A percentile compares a stretch with the other conserved stretches of the same genome.
These are phyloP conservation scores for Cliona cf. orientalis DNA, from an alignment of 37 sponge, comb jelly and placozoan genomes.

Conservation along the genomic window DNA sequence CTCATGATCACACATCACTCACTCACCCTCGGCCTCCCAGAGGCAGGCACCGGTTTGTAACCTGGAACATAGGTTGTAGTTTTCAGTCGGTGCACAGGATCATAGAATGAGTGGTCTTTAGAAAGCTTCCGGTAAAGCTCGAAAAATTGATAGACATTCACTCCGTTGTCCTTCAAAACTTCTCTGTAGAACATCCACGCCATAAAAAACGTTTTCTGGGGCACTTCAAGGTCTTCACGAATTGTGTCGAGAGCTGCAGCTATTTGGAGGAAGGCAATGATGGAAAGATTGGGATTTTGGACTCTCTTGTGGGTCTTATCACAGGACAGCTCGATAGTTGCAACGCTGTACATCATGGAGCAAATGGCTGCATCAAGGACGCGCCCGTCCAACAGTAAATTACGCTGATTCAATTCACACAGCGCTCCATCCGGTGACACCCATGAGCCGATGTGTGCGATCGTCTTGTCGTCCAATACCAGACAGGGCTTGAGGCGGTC, in stretches of 20 bases:
- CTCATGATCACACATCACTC: no score
- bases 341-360: constrained; percentile 56
- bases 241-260: constrained; percentile 43
- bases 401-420: constrained; percentile 10
- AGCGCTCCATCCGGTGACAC: constrained; percentile 5
- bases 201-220: background rate
- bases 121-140: no score
- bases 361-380: constrained; percentile 29
- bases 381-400: background rate
- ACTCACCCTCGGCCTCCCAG: no score
- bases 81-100: no score
- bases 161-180: constrained; percentile 12
- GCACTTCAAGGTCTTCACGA: background rate
- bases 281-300: constrained; percentile 24
- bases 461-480: constrained; percentile 15
- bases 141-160: no score
- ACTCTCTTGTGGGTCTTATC: constrained; percentile 10
- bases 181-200: constrained; percentile 35
- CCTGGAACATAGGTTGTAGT: no score
- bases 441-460: constrained; percentile 17
- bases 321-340: constrained; percentile 38
- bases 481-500: background rate
- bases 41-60: no score
- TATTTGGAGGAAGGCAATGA: constrained; percentile 46
- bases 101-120: no score